Conservation (phyloP, 2,888 invertebrate species). For the Drosophila formosana region DNA sequence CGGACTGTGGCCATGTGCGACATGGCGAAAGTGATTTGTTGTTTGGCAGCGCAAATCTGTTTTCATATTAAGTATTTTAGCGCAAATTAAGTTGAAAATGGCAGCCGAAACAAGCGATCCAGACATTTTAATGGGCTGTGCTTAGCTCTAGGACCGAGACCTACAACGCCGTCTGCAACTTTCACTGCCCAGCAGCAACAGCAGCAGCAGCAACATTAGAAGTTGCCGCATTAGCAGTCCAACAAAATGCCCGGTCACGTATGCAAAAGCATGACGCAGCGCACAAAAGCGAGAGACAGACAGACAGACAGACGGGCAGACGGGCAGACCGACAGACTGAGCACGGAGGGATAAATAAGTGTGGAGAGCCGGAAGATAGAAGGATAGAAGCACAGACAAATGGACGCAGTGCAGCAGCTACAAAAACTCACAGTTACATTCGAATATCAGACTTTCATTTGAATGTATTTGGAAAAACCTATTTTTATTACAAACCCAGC, state of each 20-base stretch:
- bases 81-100: conserved; percentile 74
- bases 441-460: not conserved
- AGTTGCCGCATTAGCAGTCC: conserved; percentile 62
- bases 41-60: conserved; percentile 78
- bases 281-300: not conserved
- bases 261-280: conserved; percentile 59
- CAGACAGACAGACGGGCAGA: not conserved
- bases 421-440: not conserved
- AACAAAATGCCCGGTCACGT: conserved; percentile 76
- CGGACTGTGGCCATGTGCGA: conserved; percentile 51
- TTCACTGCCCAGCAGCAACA: conserved; percentile 32
- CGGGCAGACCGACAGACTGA: not conserved
- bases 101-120: conserved; percentile 53
- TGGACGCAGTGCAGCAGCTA: conserved; percentile 18
- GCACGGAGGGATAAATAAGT: not conserved
- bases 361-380: not conserved
- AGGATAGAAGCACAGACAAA: not conserved
- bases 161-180: conserved; percentile 27
- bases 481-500: too few species aligned
- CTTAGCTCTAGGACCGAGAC: not conserved
- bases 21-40: conserved; percentile 78
- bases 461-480: not conserved
- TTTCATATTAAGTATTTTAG: conserved; percentile 78
- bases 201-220: conserved; percentile 21
- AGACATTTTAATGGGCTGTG: conserved; percentile 50